phyloP scores from a whole-genome alignment of 2,797 vertebrate genomes.

The Chelonia mydas region DNA sequence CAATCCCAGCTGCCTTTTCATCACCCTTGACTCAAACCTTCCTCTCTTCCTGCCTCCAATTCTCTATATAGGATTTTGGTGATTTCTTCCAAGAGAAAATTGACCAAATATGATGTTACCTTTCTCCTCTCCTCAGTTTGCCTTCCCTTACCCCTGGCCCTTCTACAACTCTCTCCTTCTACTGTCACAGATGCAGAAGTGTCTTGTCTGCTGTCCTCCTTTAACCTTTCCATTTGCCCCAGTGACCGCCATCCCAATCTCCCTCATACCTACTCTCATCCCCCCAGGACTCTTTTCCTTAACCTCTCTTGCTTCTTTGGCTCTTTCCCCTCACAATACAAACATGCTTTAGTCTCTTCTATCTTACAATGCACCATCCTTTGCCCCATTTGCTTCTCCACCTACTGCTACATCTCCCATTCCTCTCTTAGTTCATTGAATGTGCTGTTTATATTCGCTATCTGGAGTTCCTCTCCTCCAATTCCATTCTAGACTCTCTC shows the following conservation, averaged over 20 bases:
- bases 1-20: background rate
- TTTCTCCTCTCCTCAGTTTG: background rate
- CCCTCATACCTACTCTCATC: background rate
- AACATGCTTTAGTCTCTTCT: background rate
- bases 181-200: background rate
- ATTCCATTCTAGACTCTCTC: background rate
- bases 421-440: background rate
- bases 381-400: background rate
- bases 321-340: background rate
- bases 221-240: background rate
- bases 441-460: background rate
- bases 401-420: background rate
- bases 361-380: background rate
- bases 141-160: background rate
- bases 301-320: background rate
- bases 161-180: background rate
- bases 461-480: background rate
- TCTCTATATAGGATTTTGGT: background rate
- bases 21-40: background rate
- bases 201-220: background rate
- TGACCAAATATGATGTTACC: background rate
- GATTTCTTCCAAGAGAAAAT: background rate
- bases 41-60: background rate
- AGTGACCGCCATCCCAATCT: background rate
- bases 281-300: background rate